Evolutionary conservation across 2,113 vertebrate species (phyloP).

Genomic region (Indri indri): DNA sequence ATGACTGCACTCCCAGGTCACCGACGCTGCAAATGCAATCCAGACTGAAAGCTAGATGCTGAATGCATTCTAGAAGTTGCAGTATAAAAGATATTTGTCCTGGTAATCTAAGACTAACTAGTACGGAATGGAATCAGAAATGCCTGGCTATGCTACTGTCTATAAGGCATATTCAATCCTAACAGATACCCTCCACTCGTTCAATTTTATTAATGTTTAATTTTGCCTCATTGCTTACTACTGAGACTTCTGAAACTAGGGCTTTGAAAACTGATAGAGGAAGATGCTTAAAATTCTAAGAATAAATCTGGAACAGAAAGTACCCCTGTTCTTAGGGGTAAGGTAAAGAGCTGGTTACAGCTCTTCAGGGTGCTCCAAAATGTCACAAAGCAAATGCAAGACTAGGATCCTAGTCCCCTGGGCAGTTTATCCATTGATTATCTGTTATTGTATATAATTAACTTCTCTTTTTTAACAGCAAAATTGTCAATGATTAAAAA

Average conservation of each 20-base stretch:
- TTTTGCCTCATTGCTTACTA: neutral
- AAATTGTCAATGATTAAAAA: neutral
- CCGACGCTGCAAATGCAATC: too few species aligned
- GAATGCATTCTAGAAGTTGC: neutral
- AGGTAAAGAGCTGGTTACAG: neutral
- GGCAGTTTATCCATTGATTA: neutral
- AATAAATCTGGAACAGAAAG: neutral
- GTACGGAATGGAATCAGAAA: neutral
- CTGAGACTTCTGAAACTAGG: neutral
- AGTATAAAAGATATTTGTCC: neutral
- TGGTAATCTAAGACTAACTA: neutral
- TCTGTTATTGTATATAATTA: neutral
- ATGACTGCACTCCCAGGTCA: too few species aligned
- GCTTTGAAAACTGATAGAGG: neutral
- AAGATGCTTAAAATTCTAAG: neutral
- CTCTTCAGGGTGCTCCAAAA: neutral
- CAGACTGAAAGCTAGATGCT: accelerated
- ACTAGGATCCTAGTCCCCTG: neutral
- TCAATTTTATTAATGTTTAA: neutral
- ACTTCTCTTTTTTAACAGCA: neutral
- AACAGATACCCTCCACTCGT: neutral
- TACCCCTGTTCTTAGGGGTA: too few species aligned
- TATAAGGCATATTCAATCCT: neutral
- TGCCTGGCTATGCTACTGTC: neutral
- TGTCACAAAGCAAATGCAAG: neutral